Base-by-base conservation (phyloP, 2,888 invertebrate genomes). In the Penaeus monodon region DNA sequence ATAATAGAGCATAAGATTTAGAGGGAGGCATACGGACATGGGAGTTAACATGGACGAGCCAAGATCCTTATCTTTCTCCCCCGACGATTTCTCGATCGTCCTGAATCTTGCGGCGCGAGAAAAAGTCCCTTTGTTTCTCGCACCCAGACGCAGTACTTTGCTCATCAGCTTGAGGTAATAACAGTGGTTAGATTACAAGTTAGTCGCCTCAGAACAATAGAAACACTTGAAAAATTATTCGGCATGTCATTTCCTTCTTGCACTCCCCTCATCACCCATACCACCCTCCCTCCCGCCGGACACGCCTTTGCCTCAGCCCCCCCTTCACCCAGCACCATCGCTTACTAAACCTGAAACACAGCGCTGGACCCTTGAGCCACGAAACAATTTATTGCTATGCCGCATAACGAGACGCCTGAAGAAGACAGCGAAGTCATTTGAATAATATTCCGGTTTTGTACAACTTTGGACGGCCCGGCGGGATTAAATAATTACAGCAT, bases 401-500 rank as follows among this genome's bases (percentile, higher is more conserved):
- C 81, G n/a, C 57, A 49, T 33, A 76, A 76, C 64, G 38, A 76
- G 76, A 65, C 76, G 22, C 27, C 38, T 76, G 38, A 74, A 74
- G 38, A 33, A 33, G 49, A 14, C 22, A 74, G n/a, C 33, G 73
- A 73, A 38, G 77, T 65, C 76, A 84, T 84, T 84, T 84, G 66
- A 84, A 84, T 84, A 84, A 76, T 77, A 84, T 84, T 33, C 27
- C 17, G 68, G 66, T 57, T 77, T 27, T 27, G 33, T 38, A 66
- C 65, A 65, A 27, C 22, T 73, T n/a, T 33, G 64, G 49, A 57
- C 63, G 38, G 76, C 63, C 38, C 33, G 44, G n/a, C 12, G 64
- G 57, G 83, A 83, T 83, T 64, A 83, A 83, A 83, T 82, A 82
- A 82, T 83, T 76, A 76, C 10, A 83, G 64, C 74, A 76, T 63